Conservation (phyloP, 1,140 invertebrate species). For the Spodoptera frugiperda region DNA sequence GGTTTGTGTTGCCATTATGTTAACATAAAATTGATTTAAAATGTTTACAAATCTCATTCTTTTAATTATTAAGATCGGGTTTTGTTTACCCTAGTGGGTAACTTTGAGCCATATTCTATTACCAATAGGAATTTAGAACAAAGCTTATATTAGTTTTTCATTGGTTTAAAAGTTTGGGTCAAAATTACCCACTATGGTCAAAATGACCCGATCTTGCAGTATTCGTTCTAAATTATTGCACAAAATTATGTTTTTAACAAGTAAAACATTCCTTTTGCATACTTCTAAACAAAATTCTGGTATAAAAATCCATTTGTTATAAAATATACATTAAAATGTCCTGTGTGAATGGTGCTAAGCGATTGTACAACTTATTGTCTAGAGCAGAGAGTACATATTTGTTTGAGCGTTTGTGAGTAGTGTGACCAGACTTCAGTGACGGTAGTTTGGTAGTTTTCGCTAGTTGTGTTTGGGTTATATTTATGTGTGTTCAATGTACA, state of each 20-base stretch:
- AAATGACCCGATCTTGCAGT: too few relatives aligned
- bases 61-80: too few relatives aligned
- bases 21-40: too few relatives aligned
- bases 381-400: conserved; percentile 3
- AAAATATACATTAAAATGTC: not conserved
- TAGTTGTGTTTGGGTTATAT: conserved; percentile 33
- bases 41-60: too few relatives aligned
- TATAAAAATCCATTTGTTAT: not conserved
- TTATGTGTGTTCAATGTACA: not conserved
- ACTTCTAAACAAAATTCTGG: not conserved
- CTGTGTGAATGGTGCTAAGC: conserved; percentile 36
- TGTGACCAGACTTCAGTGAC: conserved; percentile 6
- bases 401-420: not conserved
- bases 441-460: conserved; percentile 14
- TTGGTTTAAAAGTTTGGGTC: too few relatives aligned
- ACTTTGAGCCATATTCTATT: too few relatives aligned
- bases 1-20: too few relatives aligned
- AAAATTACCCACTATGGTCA: too few relatives aligned
- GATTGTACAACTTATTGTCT: not conserved
- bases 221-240: not conserved
- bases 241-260: not conserved
- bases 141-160: too few relatives aligned
- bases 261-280: not conserved
- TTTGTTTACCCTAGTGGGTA: too few relatives aligned
- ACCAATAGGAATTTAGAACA: too few relatives aligned